These are phyloP conservation scores for Anarsia innoxiella DNA, from an alignment of 2,888 invertebrate species.

Conservation along the genomic window DNA sequence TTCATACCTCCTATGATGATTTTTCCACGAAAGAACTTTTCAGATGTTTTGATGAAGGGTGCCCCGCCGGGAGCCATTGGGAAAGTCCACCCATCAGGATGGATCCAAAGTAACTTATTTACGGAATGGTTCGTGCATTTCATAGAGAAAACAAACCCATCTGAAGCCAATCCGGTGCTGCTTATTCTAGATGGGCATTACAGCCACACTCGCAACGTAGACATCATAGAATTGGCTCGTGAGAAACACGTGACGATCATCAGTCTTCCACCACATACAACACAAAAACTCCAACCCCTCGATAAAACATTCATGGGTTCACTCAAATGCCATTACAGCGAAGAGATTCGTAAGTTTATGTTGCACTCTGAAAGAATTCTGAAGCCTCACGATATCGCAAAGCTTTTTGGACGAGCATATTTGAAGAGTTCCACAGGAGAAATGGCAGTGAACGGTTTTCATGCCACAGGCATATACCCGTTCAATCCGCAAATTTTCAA, in stretches of 20 bases:
- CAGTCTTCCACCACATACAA: slow-evolving; percentile 16
- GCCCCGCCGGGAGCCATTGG: slow-evolving; percentile 19
- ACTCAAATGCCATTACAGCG: slow-evolving; percentile 14
- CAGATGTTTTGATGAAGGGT: slow-evolving; percentile 19
- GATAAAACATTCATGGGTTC: slow-evolving; percentile 15
- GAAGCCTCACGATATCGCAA: slow-evolving; percentile 17
- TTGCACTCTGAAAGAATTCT: slow-evolving; percentile 12
- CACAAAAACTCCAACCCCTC: slow-evolving; percentile 17
- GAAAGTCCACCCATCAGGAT: slow-evolving; percentile 16
- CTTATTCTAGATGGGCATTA: slow-evolving; percentile 15
- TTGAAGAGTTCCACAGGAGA: slow-evolving; percentile 15
- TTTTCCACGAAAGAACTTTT: slow-evolving; percentile 21
- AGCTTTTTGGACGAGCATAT: slow-evolving; percentile 18
- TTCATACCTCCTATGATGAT: slow-evolving; percentile 24
- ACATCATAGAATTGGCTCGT: slow-evolving; percentile 12
- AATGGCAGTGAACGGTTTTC: slow-evolving; percentile 12
- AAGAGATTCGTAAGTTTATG: slow-evolving; percentile 13
- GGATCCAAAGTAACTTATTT: slow-evolving; percentile 17
- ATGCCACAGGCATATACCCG: no score
- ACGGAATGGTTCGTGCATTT: slow-evolving; percentile 20
- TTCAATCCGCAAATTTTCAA: no score
- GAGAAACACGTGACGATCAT: slow-evolving; percentile 12
- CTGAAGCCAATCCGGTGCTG: slow-evolving; percentile 12
- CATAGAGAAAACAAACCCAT: slow-evolving; percentile 14
- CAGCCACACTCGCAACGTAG: slow-evolving; percentile 15